These are phyloP conservation scores for Megalops cyprinoides DNA, from an alignment of 2,797 vertebrate genomes.

Conservation along the genomic window DNA sequence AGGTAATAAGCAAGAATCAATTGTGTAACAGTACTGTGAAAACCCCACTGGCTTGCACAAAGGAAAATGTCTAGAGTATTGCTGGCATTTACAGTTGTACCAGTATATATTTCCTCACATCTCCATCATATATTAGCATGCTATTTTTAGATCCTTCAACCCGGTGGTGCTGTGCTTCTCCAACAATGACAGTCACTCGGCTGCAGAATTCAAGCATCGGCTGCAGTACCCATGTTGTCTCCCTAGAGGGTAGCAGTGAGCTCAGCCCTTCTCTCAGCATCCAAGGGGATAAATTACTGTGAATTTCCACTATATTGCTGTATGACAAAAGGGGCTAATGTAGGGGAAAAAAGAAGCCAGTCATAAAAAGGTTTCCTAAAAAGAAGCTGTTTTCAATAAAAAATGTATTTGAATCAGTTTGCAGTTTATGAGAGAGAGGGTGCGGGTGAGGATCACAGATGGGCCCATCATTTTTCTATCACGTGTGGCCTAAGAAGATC, in stretches of 20 bases:
- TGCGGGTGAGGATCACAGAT: background rate
- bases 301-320: background rate
- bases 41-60: no score
- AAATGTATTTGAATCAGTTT: slow-evolving; percentile 12
- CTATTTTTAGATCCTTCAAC: background rate
- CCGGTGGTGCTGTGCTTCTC: background rate
- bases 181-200: background rate
- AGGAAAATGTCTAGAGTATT: no score
- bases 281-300: background rate
- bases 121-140: background rate
- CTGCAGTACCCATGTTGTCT: background rate
- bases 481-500: slow-evolving; percentile 6
- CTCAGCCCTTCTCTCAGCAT: background rate
- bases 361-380: background rate
- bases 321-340: background rate
- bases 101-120: no score
- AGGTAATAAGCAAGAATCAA: no score
- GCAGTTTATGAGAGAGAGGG: background rate
- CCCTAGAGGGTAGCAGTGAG: slow-evolving; percentile 29
- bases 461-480: background rate
- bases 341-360: background rate
- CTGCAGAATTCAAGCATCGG: background rate
- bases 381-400: background rate
- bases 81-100: no score
- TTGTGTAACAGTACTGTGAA: no score